Evolutionary conservation across 2,888 invertebrate genomes (phyloP).

Genomic region (Itoplectis maculator): DNA sequence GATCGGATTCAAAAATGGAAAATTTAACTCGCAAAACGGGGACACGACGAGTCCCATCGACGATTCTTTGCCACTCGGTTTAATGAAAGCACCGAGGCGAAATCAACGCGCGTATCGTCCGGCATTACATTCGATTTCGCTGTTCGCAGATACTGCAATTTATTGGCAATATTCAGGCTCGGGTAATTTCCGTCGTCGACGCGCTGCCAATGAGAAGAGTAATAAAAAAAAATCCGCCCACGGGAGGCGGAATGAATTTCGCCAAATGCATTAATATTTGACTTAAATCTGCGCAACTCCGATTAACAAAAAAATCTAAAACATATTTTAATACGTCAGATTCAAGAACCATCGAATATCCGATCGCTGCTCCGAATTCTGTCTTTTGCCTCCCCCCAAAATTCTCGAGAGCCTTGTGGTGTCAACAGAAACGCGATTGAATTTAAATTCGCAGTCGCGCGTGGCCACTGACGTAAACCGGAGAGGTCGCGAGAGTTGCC

Average conservation of each 20-base stretch:
- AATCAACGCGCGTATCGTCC: background rate
- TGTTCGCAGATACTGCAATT: background rate
- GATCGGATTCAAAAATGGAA: background rate
- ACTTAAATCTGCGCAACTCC: too few relatives aligned
- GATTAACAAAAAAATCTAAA: background rate
- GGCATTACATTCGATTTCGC: background rate
- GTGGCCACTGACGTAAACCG: constrained; percentile 24
- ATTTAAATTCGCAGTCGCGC: constrained; percentile 13
- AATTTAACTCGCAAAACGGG: background rate
- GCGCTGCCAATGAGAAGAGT: background rate
- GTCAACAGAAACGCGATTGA: constrained; percentile 8
- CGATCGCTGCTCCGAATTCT: too few relatives aligned
- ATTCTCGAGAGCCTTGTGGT: background rate
- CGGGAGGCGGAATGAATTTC: background rate
- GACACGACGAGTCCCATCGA: background rate
- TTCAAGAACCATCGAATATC: too few relatives aligned
- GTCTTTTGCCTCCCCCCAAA: too few relatives aligned
- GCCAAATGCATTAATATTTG: background rate
- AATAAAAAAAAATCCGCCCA: background rate
- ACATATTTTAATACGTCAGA: too few relatives aligned
- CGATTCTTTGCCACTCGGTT: background rate
- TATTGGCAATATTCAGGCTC: background rate
- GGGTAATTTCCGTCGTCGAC: background rate
- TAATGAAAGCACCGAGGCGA: background rate
- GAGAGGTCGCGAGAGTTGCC: constrained; percentile 5